phyloP scores from a whole-genome alignment of 2,797 vertebrate genomes.

The Pseudopleuronectes americanus region DNA sequence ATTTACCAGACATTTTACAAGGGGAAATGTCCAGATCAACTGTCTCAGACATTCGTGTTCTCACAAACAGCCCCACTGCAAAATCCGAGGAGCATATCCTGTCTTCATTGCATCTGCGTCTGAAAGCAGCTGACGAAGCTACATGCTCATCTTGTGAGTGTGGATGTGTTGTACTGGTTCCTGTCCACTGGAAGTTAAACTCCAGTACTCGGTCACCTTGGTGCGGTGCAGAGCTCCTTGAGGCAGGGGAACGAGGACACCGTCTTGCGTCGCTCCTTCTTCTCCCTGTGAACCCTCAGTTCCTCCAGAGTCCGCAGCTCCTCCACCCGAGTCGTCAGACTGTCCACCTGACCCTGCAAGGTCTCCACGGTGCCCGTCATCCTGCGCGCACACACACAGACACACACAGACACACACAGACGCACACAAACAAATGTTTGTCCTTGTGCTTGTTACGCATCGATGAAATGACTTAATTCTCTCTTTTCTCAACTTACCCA shows the following conservation, averaged over 20 bases:
- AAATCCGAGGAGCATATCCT: too few species aligned
- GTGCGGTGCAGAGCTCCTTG: slow-evolving; percentile 91
- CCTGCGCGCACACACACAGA: slow-evolving; percentile 70
- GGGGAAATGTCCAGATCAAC: too few species aligned
- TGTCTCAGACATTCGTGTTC: too few species aligned
- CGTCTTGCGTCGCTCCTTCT: slow-evolving; percentile 92
- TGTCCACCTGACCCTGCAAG: slow-evolving; percentile 93
- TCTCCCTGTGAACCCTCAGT: slow-evolving; percentile 89
- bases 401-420: slow-evolving; percentile 20
- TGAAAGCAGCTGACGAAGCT: too few species aligned
- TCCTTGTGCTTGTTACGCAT: slow-evolving; percentile 20
- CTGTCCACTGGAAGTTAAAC: neutral
- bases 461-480: neutral
- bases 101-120: too few species aligned
- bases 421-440: neutral
- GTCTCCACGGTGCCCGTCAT: slow-evolving; percentile 92
- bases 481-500: neutral
- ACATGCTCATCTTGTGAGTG: too few species aligned
- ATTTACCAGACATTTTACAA: too few species aligned
- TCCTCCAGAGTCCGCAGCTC: slow-evolving; percentile 92
- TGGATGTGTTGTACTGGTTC: too few species aligned
- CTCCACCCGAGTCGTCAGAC: slow-evolving; percentile 91
- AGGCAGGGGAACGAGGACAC: slow-evolving; percentile 97
- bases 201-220: slow-evolving; percentile 79
- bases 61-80: too few species aligned